Percentiles rank a stretch among this genome's conserved stretches.
Conservation (phyloP, 2,113 vertebrate species). For the Calyptommatus sinebrachiatus region DNA sequence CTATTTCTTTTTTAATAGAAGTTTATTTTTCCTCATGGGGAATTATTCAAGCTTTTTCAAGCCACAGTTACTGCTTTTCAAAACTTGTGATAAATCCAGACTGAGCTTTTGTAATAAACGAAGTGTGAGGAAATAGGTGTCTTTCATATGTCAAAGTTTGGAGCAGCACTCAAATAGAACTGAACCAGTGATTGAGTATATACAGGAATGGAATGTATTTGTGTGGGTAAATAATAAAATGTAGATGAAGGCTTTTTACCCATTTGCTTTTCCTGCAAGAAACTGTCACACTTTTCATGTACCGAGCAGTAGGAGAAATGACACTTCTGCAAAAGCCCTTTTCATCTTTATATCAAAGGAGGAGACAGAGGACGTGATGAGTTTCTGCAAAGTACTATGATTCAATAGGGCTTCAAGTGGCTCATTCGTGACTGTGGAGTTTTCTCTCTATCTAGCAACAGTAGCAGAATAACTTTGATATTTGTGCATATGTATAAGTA, state of each 20-base stretch:
- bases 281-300: not conserved
- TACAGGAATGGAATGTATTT: not conserved
- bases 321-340: not conserved
- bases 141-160: not conserved
- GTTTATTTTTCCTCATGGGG: not conserved
- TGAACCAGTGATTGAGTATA: conserved; percentile 1
- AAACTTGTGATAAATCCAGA: not conserved
- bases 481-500: too few species aligned
- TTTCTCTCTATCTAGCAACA: too few species aligned
- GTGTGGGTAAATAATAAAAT: conserved; percentile 4
- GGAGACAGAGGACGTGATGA: not conserved
- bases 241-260: not conserved
- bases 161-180: not conserved
- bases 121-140: not conserved
- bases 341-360: not conserved
- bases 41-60: not conserved
- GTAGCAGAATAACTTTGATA: too few species aligned
- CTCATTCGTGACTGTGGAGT: too few species aligned
- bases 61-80: not conserved
- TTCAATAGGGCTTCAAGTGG: not conserved
- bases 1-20: not conserved
- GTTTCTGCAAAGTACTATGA: not conserved
- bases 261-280: not conserved
- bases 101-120: not conserved
- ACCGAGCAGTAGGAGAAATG: not conserved